phyloP scores from a whole-genome alignment of 2,888 invertebrate species.

The Ectemnius cavifrons region DNA sequence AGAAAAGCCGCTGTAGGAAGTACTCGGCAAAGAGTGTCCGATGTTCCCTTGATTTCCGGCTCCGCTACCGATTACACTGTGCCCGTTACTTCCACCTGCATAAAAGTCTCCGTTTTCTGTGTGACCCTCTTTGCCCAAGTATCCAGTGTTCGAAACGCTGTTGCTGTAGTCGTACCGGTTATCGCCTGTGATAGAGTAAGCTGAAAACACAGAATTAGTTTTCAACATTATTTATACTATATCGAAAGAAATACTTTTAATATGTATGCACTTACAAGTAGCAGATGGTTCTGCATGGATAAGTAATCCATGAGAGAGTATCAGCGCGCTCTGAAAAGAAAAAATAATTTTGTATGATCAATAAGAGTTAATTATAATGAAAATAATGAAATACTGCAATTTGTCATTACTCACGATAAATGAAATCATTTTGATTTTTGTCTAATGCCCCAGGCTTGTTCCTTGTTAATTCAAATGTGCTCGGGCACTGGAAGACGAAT shows the following conservation, averaged over 20 bases:
- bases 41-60: constrained; percentile 32
- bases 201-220: constrained; percentile 23
- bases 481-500: constrained; percentile 67
- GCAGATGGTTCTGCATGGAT: constrained; percentile 57
- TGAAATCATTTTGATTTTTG: constrained; percentile 37
- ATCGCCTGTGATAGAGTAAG: constrained; percentile 42
- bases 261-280: constrained; percentile 51
- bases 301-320: constrained; percentile 56
- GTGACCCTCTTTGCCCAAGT: constrained; percentile 49
- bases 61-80: constrained; percentile 29
- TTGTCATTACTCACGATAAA: constrained; percentile 37
- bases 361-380: neutral
- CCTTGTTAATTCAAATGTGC: constrained; percentile 54
- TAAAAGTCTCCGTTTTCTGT: constrained; percentile 43
- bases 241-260: neutral
- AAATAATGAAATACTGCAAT: neutral
- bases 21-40: constrained; percentile 41
- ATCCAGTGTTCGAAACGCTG: constrained; percentile 31
- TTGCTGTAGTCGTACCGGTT: constrained; percentile 51
- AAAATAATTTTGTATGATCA: constrained; percentile 17
- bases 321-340: constrained; percentile 56
- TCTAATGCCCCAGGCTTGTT: neutral
- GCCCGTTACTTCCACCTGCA: constrained; percentile 21
- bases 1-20: constrained; percentile 53
- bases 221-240: neutral